These are phyloP conservation scores for Clarias macrocephalus DNA, from an alignment of 2,113 vertebrate species.

Conservation along the genomic window DNA sequence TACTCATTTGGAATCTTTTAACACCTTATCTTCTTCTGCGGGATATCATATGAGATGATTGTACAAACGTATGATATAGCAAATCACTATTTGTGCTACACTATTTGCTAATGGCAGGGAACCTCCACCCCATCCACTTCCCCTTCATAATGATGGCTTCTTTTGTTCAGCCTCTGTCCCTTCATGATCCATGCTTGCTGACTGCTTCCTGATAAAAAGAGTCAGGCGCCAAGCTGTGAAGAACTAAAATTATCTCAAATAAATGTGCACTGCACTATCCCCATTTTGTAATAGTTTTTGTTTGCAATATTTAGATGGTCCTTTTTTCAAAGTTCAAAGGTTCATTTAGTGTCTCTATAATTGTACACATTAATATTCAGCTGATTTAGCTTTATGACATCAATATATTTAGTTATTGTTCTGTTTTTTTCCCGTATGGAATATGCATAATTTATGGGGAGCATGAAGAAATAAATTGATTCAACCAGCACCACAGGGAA, in stretches of 20 bases:
- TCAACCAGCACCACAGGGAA: background rate
- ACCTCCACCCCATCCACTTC: slow-evolving; percentile 71
- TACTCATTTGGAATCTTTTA: background rate
- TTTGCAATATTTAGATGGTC: background rate
- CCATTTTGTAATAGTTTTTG: slow-evolving; percentile 65
- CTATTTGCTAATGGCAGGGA: slow-evolving; percentile 65
- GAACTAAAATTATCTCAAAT: slow-evolving; percentile 66
- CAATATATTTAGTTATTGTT: background rate
- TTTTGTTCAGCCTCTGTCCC: slow-evolving; percentile 71
- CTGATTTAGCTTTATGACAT: background rate
- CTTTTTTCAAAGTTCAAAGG: background rate
- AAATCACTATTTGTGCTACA: slow-evolving; percentile 61
- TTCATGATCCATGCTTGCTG: slow-evolving; percentile 70
- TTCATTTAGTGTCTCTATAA: background rate
- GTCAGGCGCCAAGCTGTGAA: slow-evolving; percentile 54
- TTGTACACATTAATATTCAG: background rate
- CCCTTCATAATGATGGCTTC: slow-evolving; percentile 63
- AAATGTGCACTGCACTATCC: slow-evolving; percentile 59
- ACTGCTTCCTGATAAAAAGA: slow-evolving; percentile 66
- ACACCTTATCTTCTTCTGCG: background rate
- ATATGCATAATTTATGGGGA: background rate
- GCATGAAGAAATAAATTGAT: background rate
- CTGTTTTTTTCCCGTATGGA: background rate
- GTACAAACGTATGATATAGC: slow-evolving; percentile 11
- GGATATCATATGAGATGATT: background rate